Evolutionary conservation across 2,797 vertebrate genomes (phyloP).

Genomic region (Cossypha polioptera): DNA sequence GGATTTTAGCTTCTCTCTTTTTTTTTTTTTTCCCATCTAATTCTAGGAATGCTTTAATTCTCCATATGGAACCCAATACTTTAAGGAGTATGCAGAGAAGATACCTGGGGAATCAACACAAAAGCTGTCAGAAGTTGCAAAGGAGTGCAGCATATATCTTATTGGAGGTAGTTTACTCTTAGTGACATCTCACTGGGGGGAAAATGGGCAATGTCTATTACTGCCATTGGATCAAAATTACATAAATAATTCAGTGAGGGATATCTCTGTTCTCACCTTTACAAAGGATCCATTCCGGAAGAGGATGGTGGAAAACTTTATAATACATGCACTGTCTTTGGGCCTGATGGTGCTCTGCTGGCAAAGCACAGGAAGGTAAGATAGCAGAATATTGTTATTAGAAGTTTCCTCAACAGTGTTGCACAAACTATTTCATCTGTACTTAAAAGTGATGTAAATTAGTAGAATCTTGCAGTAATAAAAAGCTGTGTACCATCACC

Average conservation of each 20-base stretch:
- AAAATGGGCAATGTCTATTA: background rate
- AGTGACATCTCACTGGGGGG: background rate
- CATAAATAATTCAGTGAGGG: background rate
- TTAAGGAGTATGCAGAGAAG: constrained; percentile 88
- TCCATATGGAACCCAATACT: constrained; percentile 90
- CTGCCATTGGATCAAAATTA: background rate
- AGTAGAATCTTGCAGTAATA: background rate
- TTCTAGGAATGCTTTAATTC: constrained; percentile 96
- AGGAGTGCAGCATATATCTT: constrained; percentile 86
- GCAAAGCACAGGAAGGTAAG: constrained; percentile 93
- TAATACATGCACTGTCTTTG: constrained; percentile 91
- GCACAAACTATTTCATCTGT: background rate
- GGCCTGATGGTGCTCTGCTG: constrained; percentile 88
- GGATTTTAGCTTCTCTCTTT: background rate
- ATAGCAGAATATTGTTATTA: background rate
- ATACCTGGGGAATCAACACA: constrained; percentile 91
- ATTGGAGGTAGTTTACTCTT: constrained; percentile 84
- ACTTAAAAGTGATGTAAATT: background rate
- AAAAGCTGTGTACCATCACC: background rate
- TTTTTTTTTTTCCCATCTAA: background rate
- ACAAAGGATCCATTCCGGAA: constrained; percentile 93
- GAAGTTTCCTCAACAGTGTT: background rate
- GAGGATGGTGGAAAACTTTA: constrained; percentile 89
- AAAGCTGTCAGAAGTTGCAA: constrained; percentile 87
- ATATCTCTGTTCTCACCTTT: constrained; percentile 26